phyloP scores from a whole-genome alignment of 2,888 invertebrate genomes.

The Mantis religiosa region DNA sequence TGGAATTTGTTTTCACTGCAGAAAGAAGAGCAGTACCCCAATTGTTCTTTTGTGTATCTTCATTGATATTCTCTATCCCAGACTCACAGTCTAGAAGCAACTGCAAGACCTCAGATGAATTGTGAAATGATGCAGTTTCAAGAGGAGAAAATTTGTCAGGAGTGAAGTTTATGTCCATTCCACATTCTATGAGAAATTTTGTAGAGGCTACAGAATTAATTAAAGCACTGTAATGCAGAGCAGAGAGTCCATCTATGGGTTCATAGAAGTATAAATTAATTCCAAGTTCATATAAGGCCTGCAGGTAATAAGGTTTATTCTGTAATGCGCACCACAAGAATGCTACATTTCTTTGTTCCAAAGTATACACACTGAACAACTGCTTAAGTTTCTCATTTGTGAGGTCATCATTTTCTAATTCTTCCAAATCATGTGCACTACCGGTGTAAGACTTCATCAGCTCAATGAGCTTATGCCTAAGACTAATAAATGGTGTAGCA shows the following conservation, averaged over 20 bases:
- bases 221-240: constrained; percentile 73
- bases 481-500: background rate
- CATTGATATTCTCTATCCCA: constrained; percentile 49
- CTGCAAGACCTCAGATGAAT: constrained; percentile 74
- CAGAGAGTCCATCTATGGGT: constrained; percentile 62
- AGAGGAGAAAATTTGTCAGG: constrained; percentile 74
- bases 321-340: constrained; percentile 72
- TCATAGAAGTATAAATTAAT: constrained; percentile 69
- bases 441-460: background rate
- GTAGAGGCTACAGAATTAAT: constrained; percentile 69
- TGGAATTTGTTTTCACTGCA: constrained; percentile 77
- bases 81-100: constrained; percentile 70
- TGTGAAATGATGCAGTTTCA: constrained; percentile 86
- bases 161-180: constrained; percentile 64
- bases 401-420: constrained; percentile 66
- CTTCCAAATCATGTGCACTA: background rate
- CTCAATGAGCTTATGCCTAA: constrained; percentile 4
- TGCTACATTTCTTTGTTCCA: constrained; percentile 66
- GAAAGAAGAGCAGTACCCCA: constrained; percentile 76
- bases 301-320: constrained; percentile 62
- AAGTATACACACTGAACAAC: constrained; percentile 55
- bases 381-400: constrained; percentile 53
- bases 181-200: constrained; percentile 62
- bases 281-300: constrained; percentile 59
- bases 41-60: constrained; percentile 31